Percentiles rank a stretch among this genome's conserved stretches.
These are phyloP conservation scores for Vulpes lagopus DNA, from an alignment of 2,113 vertebrate species.

Conservation along the genomic window DNA sequence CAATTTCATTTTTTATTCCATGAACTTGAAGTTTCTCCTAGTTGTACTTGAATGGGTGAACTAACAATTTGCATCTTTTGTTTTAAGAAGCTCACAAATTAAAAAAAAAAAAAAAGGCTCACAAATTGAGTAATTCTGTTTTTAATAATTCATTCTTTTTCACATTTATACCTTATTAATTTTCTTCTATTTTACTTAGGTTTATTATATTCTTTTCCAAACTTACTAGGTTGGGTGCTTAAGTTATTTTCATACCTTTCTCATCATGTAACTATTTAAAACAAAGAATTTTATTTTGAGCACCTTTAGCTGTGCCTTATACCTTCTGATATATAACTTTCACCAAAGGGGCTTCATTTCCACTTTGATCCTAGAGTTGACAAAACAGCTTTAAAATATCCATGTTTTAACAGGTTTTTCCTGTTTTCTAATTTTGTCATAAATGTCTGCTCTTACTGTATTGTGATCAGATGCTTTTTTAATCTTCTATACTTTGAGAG, in stretches of 20 bases:
- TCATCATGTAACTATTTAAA: not conserved
- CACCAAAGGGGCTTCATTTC: not conserved
- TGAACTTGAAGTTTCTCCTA: not conserved
- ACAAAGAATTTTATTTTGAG: not conserved
- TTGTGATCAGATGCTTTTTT: not conserved
- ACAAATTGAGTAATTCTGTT: not conserved
- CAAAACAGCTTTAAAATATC: not conserved
- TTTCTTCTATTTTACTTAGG: not conserved
- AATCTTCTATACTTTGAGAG: not conserved
- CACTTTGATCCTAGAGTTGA: not conserved
- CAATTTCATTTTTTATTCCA: not conserved
- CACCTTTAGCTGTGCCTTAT: not conserved
- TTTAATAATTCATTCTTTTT: not conserved
- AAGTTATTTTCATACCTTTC: not conserved
- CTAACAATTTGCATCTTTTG: not conserved
- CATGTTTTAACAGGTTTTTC: not conserved
- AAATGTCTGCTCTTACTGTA: not conserved
- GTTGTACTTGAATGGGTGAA: not conserved
- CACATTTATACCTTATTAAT: not conserved
- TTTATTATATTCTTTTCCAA: not conserved
- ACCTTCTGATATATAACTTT: not conserved
- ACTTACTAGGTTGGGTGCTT: not conserved
- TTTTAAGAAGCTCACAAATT: not conserved
- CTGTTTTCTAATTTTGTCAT: not conserved
- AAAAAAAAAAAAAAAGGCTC: no score